Percentiles rank a stretch among this genome's conserved stretches.
These are phyloP conservation scores for Aldrovandia affinis DNA, from an alignment of 2,797 vertebrate genomes.

Conservation along the genomic window DNA sequence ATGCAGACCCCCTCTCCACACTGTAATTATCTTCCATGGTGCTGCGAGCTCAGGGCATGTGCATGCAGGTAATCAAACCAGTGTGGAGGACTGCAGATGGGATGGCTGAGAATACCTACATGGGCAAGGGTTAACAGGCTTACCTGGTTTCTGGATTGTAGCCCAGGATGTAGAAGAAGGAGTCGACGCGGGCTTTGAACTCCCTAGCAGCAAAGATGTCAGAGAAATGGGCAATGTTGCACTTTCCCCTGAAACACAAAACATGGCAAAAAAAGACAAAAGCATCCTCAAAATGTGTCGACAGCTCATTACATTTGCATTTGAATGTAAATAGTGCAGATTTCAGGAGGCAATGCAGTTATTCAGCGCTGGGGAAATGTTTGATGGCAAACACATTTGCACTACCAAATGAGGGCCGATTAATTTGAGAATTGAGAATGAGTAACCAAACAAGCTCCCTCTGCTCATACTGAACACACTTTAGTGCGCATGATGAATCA, in stretches of 20 bases:
- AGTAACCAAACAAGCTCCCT: background rate
- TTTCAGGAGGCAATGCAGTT: background rate
- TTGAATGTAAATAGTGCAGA: background rate
- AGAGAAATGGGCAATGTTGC: slow-evolving; percentile 98
- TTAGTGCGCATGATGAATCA: background rate
- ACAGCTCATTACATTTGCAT: no score
- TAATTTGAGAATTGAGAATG: background rate
- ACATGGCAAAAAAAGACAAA: slow-evolving; percentile 43
- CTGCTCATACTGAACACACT: background rate
- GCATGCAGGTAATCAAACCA: slow-evolving; percentile 16
- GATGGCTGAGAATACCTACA: slow-evolving; percentile 13
- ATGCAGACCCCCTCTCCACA: background rate
- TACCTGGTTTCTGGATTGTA: slow-evolving; percentile 99
- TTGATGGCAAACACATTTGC: background rate
- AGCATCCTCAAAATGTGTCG: no score
- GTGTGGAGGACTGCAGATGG: background rate
- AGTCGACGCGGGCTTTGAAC: slow-evolving; percentile 97
- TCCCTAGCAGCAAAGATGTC: slow-evolving; percentile 99
- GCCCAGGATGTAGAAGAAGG: slow-evolving; percentile 99
- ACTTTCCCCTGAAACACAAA: slow-evolving; percentile 87
- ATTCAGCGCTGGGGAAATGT: background rate
- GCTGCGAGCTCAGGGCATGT: background rate
- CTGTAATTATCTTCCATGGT: background rate
- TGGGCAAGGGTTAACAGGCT: slow-evolving; percentile 53
- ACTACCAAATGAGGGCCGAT: background rate